Evolutionary conservation across 2,888 invertebrate species (phyloP).

Genomic region (Volucella zonaria): DNA sequence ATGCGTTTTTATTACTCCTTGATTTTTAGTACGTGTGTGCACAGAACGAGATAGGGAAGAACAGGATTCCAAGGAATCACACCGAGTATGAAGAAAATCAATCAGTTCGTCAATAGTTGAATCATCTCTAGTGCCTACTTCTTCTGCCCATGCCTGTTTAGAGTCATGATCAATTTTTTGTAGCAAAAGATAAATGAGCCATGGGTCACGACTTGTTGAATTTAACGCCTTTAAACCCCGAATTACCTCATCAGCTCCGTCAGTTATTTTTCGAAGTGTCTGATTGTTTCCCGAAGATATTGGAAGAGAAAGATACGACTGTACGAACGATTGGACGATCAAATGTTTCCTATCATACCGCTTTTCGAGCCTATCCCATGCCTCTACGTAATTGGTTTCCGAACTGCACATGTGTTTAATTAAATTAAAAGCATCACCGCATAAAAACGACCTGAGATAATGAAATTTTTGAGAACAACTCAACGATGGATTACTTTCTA

Average conservation of each 20-base stretch:
- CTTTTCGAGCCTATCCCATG: not conserved
- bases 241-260: too few relatives aligned
- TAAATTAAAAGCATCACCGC: not conserved
- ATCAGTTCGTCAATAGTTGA: slow-evolving; percentile 4
- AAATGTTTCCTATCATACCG: not conserved
- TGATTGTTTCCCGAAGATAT: not conserved
- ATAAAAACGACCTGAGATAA: not conserved
- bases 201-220: slow-evolving; percentile 2
- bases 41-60: not conserved
- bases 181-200: slow-evolving; percentile 13
- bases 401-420: slow-evolving; percentile 3
- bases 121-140: slow-evolving; percentile 3
- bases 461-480: too few relatives aligned
- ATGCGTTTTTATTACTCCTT: not conserved
- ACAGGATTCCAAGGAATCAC: slow-evolving; percentile 6
- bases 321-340: not conserved
- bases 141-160: slow-evolving; percentile 7
- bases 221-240: too few relatives aligned
- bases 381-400: not conserved
- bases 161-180: slow-evolving; percentile 13
- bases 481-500: too few relatives aligned
- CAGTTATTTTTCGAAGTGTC: too few relatives aligned
- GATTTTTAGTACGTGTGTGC: not conserved
- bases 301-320: not conserved
- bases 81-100: not conserved